Base-by-base conservation (phyloP, 2,113 vertebrate species). In the Corythornis vintsioides region DNA sequence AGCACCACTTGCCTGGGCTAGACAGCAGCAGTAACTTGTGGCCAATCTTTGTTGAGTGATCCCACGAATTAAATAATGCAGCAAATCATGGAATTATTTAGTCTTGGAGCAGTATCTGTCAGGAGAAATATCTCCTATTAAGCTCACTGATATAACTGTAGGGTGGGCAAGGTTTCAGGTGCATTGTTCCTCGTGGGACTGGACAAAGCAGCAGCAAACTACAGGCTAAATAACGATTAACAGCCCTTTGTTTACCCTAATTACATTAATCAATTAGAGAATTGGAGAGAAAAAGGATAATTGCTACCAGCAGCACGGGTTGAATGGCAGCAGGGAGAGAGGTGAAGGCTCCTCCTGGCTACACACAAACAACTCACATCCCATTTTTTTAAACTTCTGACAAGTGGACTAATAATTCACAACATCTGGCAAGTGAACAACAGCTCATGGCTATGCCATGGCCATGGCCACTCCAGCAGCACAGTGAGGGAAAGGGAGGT, bases 221-320 rank as follows among this genome's bases (percentile, higher is more conserved):
- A 64, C 72, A 73, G 63, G 65, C 65, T 88, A 91, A 92, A 92
- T 2, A 88, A 73, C 7, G 15, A 31, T 91, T 91, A 91, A 71
- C 53, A 74, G 47, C n/a, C 43, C 60, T 89, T 90, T 89, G 79
- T 94, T 94, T 81, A 80, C 38, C 48, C 69, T 90, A 93, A 95
- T 95, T 92, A 77, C 85, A 77, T 92, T 73, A 95, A 92, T 71
- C 90, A 89, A 48, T 71, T 52, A 66, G 83, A 64, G 47, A 92
- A 91, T 94, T 92, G 71, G 69, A 93, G 79, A 74, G 52, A 83
- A 73, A 82, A 86, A 66, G 50, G 82, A 52, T 93, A 95, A 94
- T 91, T 96, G 74, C 85, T 83, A 63, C 17, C 75, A 92, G 25
- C 5, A 3, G 66, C 72, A 42, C 28, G 42, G 48, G 89, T 86